Evolutionary conservation across 2,888 invertebrate species (phyloP).

Genomic region (Balanococcus diminutus): DNA sequence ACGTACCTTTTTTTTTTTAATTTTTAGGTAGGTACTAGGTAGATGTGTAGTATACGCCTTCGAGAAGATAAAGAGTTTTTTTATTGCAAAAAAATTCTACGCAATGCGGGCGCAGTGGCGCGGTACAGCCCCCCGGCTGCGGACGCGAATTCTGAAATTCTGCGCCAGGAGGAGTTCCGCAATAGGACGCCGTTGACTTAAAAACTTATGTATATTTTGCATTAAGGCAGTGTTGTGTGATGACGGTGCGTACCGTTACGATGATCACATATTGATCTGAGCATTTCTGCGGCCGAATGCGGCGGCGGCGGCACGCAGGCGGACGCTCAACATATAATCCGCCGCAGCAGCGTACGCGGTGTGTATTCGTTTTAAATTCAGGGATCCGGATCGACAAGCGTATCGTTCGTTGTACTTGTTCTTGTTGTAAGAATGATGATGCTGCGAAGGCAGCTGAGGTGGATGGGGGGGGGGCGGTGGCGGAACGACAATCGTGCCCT

Average conservation of each 20-base stretch:
- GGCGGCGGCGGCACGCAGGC: not conserved
- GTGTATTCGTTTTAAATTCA: not conserved
- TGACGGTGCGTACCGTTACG: constrained; percentile 8
- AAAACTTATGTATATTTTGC: not conserved
- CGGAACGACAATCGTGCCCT: not conserved
- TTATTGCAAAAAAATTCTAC: not conserved
- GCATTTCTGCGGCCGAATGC: not conserved
- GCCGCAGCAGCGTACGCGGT: not conserved
- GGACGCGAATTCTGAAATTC: too few relatives aligned
- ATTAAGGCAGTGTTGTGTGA: constrained; percentile 9
- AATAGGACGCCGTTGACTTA: not conserved
- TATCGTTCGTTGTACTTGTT: not conserved
- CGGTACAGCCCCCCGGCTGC: not conserved
- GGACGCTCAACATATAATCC: not conserved
- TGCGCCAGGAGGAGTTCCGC: not conserved
- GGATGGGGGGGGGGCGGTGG: not conserved
- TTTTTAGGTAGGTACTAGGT: too few relatives aligned
- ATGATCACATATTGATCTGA: constrained; percentile 13
- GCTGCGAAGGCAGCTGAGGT: not conserved
- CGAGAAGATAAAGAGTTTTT: too few relatives aligned
- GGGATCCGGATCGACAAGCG: not conserved
- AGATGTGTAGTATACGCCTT: too few relatives aligned
- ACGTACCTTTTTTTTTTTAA: too few relatives aligned
- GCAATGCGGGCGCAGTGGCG: not conserved
- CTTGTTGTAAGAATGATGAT: not conserved